A percentile compares a stretch with the other conserved stretches of the same genome.
Evolutionary conservation across 2,113 vertebrate species (phyloP).

Genomic region (Coptodon rendalli): DNA sequence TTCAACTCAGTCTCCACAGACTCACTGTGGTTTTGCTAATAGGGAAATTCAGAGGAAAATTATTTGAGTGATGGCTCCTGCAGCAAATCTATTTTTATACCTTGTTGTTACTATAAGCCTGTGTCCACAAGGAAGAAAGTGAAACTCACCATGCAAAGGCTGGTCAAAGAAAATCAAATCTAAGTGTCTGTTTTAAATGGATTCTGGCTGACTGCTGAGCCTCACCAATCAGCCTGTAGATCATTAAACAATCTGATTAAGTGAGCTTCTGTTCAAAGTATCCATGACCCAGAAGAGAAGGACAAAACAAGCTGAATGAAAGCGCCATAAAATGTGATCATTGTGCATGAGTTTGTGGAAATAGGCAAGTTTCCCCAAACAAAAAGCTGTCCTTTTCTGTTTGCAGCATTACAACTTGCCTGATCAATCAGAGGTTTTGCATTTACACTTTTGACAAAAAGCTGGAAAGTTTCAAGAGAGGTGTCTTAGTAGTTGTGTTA

Average conservation of each 20-base stretch:
- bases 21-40: background rate
- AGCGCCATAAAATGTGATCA: background rate
- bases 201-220: background rate
- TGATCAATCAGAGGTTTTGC: background rate
- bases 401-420: background rate
- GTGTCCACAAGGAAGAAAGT: background rate
- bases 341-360: background rate
- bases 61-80: background rate
- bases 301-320: background rate
- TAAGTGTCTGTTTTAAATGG: background rate
- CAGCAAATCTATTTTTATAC: background rate
- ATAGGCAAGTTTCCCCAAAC: background rate
- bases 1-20: background rate
- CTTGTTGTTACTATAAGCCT: background rate
- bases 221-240: background rate
- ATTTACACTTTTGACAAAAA: background rate
- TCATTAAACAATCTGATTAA: background rate
- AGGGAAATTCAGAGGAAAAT: background rate
- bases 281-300: background rate
- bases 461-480: background rate
- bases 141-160: background rate
- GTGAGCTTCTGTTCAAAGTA: background rate
- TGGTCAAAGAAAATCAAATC: background rate
- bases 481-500: background rate
- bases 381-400: background rate